Base-by-base conservation (phyloP, 2,888 invertebrate species). In the Pseudococcus jackbeardsleyi region DNA sequence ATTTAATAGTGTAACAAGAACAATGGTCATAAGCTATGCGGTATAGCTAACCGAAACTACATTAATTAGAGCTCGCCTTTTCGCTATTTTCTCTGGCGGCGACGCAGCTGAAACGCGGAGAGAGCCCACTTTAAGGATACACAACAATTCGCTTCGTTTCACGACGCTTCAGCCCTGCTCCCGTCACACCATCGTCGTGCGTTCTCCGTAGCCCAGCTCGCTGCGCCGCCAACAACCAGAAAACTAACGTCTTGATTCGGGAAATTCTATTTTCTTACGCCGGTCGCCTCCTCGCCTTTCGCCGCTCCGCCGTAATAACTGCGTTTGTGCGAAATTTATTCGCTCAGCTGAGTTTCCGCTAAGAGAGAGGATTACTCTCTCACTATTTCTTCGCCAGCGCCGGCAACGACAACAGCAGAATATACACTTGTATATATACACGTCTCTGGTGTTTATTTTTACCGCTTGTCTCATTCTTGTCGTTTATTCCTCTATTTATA, bases 41-140 rank as follows among this genome's bases (percentile, higher is more conserved):
- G 77, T 86, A 39, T 79, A 85, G 87, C 50, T 87, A 87, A 87
- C 87, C 72, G 87, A 79, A 79, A 79, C 87, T 87, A 87, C 87
- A 87, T 77, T 87, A 87, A 87, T 87, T 87, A 87, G 77, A 87
- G 87, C 87, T 87, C 54, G 77, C 87, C 87, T 87, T 87, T 86
- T 72, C 86, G 59, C 50, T 50, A 48, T 84, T 42, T 84, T 84
- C 22, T 46, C 84, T 84, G 22, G 26, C 26, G 22, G 68, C 33
- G 68, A 4, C 64, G 33, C n/a, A 54, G 59, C 9, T 19, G 15
- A 19, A n/a, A 59, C 19, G 26, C 5, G 19, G 59, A n/a, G 19
- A 59, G 7, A 19, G 59, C 59, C 59, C 12, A 50, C 50, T 59
- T 19, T 59, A 59, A 59, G 59, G 59, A 59, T 59, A 59, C 59